Percentiles rank a stretch among this genome's conserved stretches.
Evolutionary conservation across 2,888 invertebrate species (phyloP).

Genomic region (Polydrusus pterygomalis): DNA sequence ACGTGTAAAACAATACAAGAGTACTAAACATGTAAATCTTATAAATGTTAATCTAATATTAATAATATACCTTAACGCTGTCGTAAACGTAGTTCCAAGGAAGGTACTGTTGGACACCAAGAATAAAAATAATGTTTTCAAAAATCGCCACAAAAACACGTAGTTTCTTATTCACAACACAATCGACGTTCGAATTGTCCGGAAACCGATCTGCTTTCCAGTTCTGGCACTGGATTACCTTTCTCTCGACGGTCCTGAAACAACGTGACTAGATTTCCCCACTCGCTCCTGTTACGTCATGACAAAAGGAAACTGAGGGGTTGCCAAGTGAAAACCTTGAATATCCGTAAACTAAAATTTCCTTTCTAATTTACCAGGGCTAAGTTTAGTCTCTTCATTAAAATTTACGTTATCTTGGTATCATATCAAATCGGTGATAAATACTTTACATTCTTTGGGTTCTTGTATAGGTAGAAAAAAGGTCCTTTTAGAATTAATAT

Average conservation of each 20-base stretch:
- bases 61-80: not conserved
- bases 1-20: not conserved
- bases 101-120: not conserved
- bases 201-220: slow-evolving; percentile 37
- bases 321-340: slow-evolving; percentile 26
- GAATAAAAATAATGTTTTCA: not conserved
- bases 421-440: too few species aligned
- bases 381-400: too few species aligned
- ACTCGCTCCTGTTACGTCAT: slow-evolving; percentile 47
- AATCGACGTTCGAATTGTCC: slow-evolving; percentile 24
- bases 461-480: too few species aligned
- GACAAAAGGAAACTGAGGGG: slow-evolving; percentile 21
- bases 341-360: not conserved
- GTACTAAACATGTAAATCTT: slow-evolving; percentile 14
- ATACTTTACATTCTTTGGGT: too few species aligned
- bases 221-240: slow-evolving; percentile 28
- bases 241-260: slow-evolving; percentile 42
- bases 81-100: not conserved
- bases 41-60: not conserved
- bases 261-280: slow-evolving; percentile 53
- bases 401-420: too few species aligned
- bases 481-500: too few species aligned
- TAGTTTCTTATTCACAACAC: slow-evolving; percentile 6
- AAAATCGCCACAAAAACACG: not conserved
- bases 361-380: too few species aligned